Evolutionary conservation across 2,113 vertebrate species (phyloP).

Genomic region (Hypomesus transpacificus): DNA sequence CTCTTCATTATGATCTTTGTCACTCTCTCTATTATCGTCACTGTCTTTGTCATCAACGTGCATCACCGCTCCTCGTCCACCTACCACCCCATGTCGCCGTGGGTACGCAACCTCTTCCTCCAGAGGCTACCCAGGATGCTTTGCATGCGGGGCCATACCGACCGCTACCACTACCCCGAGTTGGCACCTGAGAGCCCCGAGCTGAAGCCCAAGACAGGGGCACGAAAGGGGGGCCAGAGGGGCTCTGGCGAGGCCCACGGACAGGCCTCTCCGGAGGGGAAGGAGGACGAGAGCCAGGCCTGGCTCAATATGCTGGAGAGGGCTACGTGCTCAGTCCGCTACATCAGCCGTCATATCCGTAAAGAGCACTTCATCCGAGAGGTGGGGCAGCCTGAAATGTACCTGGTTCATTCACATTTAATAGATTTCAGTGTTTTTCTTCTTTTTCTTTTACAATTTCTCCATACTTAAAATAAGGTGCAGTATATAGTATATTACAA

Average conservation of each 20-base stretch:
- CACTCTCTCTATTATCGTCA: conserved; percentile 93
- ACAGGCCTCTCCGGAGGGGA: conserved; percentile 67
- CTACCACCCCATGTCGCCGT: conserved; percentile 95
- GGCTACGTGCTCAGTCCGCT: conserved; percentile 85
- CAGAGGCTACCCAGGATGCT: conserved; percentile 85
- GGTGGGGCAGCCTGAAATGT: conserved; percentile 64
- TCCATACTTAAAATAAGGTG: background rate
- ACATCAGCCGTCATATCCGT: conserved; percentile 91
- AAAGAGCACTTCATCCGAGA: conserved; percentile 93
- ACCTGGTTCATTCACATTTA: too few species aligned
- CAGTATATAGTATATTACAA: background rate
- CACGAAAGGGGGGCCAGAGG: conserved; percentile 48
- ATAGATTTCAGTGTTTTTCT: too few species aligned
- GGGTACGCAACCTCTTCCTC: conserved; percentile 91
- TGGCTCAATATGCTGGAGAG: conserved; percentile 86
- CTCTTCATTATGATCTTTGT: conserved; percentile 98
- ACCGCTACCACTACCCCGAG: conserved; percentile 82
- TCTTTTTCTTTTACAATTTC: background rate
- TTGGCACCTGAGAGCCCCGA: conserved; percentile 67
- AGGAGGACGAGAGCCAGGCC: conserved; percentile 75
- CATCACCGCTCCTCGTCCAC: conserved; percentile 93
- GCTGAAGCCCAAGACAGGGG: conserved; percentile 63
- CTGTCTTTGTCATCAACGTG: conserved; percentile 94
- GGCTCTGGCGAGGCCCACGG: conserved; percentile 25
- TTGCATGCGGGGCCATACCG: conserved; percentile 88